Evolutionary conservation across 2,113 vertebrate genomes (phyloP), one percentile per base, ranked within the genome.

Genomic region (Heliornis fulica): DNA sequence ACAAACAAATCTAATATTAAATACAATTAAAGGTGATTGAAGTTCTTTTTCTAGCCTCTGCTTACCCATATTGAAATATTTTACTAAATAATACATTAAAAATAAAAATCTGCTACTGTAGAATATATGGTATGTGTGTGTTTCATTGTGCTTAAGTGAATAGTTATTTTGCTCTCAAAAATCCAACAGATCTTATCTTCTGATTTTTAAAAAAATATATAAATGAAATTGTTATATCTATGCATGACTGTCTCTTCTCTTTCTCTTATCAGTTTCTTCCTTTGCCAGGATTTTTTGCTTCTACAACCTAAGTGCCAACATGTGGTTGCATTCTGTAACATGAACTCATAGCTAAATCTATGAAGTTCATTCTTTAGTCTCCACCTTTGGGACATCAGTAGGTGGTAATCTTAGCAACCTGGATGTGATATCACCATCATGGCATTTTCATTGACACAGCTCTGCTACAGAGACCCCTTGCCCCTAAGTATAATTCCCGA

Each of bases 271-370:
- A 61, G 17, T 40, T 85, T 20, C 53, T 85, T 66, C 32, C 25
- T 36, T 68, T 77, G 59, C 20, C 5, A 10, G 9, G 36, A 71
- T 13, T 63, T n/a, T 91, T 54, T 85, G 1, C 82, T 74, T 84
- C 87, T 32, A 61, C 81, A 50, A 11, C 38, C 72, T 82, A 82
- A 93, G 59, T 85, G 70, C 81, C 83, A 87, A 85, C 96, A 97
- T 96, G 96, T 97, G 96, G 95, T 97, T 96, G 81, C 64, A 92
- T 96, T 97, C 96, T 96, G 95, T 96, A 96, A 97, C 60, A 68
- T 92, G 95, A 96, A 96, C 94, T 96, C 89, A 32, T 69, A 66
- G 78, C 36, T 90, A 59, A 91, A 61, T 87, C 93, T 85, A 29
- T 89, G 91, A 83, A 80, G 40, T 84, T 84, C 79, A 74, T 88